A percentile compares a stretch with the other conserved stretches of the same genome.
Conservation (phyloP, 1,140 invertebrate species). For the Drosophila chauvacae region DNA sequence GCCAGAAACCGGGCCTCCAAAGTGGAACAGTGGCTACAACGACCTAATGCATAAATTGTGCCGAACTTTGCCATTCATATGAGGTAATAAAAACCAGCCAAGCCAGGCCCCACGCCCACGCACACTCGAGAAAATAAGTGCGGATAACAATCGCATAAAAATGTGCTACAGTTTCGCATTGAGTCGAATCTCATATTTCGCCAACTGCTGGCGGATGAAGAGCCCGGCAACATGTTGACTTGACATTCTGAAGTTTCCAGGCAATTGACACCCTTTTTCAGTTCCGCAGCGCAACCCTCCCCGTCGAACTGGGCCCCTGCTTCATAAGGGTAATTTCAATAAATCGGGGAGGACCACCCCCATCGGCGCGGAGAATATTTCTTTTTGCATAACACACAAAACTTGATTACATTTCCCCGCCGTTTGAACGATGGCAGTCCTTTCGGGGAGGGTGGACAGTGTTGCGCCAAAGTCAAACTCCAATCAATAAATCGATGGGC, state of each 20-base stretch:
- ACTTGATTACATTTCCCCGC: slow-evolving; percentile 59
- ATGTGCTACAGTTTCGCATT: slow-evolving; percentile 47
- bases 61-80: slow-evolving; percentile 28
- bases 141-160: slow-evolving; percentile 26
- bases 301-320: slow-evolving; percentile 15
- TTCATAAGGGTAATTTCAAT: slow-evolving; percentile 78
- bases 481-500: slow-evolving; percentile 77
- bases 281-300: slow-evolving; percentile 54
- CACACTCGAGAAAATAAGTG: slow-evolving; percentile 22
- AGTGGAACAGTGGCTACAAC: slow-evolving; percentile 22
- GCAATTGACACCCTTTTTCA: slow-evolving; percentile 82
- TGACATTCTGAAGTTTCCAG: slow-evolving; percentile 70
- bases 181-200: slow-evolving; percentile 74
- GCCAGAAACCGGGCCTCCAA: slow-evolving; percentile 6
- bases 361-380: slow-evolving; percentile 25
- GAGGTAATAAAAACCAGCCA: slow-evolving; percentile 39
- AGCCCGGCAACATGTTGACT: slow-evolving; percentile 77
- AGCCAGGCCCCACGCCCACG: slow-evolving; percentile 1
- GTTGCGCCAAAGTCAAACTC: slow-evolving; percentile 24
- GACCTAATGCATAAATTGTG: slow-evolving; percentile 56
- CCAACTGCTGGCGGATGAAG: slow-evolving; percentile 50
- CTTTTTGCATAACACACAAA: slow-evolving; percentile 65
- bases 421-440: slow-evolving; percentile 35
- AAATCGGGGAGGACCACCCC: slow-evolving; percentile 52
- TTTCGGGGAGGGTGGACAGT: slow-evolving; percentile 1